Evolutionary conservation across 2,888 invertebrate species (phyloP), one percentile per base, ranked within the genome.

Genomic region (Drosophila aldrichi): DNA sequence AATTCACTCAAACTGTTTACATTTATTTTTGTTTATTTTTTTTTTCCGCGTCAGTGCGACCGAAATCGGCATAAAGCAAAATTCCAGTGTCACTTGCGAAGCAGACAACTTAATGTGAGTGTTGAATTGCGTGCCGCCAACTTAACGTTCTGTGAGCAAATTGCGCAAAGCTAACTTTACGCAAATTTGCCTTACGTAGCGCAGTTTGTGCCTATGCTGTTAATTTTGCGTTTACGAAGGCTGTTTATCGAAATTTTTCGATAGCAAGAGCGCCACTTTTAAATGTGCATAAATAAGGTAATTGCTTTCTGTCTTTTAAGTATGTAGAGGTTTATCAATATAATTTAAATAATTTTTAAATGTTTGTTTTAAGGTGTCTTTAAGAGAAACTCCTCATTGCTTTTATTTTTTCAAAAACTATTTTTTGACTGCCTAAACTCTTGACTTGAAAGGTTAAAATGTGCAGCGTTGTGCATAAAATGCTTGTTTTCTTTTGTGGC

Each of bases 391-490:
- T 29, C 22, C 12, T 29, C 10, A 18, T 29, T 18, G 29, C 9
- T 1, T 29, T 29, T 29, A 10, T 29, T 12, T 16, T 12, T 29
- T 29, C 22, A 8, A 2, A 12, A 51, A 52, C 6, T 25, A 12
- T 38, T 49, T 20, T 59, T 20, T 59, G 9, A 10, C 22, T 32
- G 12, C 10, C 10, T 18, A 29, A 51, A 16, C 38, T 40, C 20
- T 40, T 55, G 38, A 54, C 54, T 67, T 64, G 36, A 59, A 66
- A 52, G 56, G 32, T 57, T 63, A 41, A 57, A 63, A 41, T 60
- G 59, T 66, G 65, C 77, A 66, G 63, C 55, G 75, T 64, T 73
- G 61, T 68, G 69, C 66, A 80, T 77, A 70, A 77, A 77, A 64
- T 66, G 32, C 32, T 29, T 79, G 69, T 70, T 75, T 79, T 70